Conservation (phyloP, 1,140 invertebrate species). For the Sarcophaga peregrina region DNA sequence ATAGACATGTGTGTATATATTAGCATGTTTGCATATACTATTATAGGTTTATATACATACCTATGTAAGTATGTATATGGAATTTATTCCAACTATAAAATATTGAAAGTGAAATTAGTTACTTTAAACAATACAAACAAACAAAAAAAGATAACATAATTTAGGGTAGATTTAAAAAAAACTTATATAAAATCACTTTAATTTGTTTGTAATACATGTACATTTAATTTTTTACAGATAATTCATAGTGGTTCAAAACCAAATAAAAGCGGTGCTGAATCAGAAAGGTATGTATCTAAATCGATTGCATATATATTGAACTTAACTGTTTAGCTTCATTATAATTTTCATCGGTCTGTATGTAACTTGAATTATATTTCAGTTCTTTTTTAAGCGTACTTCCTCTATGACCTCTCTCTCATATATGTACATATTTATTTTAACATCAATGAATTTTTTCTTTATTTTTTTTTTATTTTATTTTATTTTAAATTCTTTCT, state of each 20-base stretch:
- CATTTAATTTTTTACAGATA: conserved; percentile 54
- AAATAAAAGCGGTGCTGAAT: conserved; percentile 54
- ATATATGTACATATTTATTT: background rate
- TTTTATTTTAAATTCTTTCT: conserved; percentile 30
- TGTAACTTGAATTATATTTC: background rate
- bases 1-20: background rate
- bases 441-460: background rate
- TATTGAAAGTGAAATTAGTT: conserved; percentile 6
- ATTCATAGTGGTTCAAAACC: conserved; percentile 59
- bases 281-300: conserved; percentile 57
- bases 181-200: background rate
- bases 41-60: background rate
- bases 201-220: conserved; percentile 12
- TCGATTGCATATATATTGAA: background rate
- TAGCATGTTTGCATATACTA: background rate
- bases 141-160: too few relatives aligned
- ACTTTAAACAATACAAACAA: background rate
- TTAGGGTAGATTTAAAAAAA: too few relatives aligned
- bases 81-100: background rate
- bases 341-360: background rate
- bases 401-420: background rate
- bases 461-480: conserved; percentile 34
- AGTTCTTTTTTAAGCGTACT: background rate
- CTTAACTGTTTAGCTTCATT: conserved; percentile 12
- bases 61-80: background rate